phyloP scores from a whole-genome alignment of 2,888 invertebrate species.

The Caenorhabditis doughertyi region DNA sequence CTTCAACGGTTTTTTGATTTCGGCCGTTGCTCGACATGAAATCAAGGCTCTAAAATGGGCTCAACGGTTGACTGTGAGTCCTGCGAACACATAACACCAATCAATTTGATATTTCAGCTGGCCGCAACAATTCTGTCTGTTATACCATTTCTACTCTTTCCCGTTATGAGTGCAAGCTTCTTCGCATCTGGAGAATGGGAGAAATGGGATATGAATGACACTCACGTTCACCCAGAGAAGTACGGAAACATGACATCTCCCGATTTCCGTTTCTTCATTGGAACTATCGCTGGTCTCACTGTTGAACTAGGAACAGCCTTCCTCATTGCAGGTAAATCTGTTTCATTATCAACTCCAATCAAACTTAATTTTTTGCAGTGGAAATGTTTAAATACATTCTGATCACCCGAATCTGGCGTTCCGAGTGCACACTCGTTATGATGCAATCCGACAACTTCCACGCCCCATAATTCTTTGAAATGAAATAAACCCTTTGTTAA shows the following conservation, averaged over 20 bases:
- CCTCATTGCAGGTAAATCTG: conserved; percentile 25
- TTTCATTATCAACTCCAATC: background rate
- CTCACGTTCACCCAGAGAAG: conserved; percentile 25
- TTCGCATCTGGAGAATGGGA: conserved; percentile 39
- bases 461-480: conserved; percentile 18
- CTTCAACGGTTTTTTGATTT: conserved; percentile 29
- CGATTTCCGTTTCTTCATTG: conserved; percentile 28
- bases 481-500: conserved; percentile 36
- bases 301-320: conserved; percentile 30
- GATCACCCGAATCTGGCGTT: conserved; percentile 13
- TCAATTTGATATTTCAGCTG: conserved; percentile 9
- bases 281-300: conserved; percentile 16
- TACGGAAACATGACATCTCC: conserved; percentile 20
- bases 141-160: conserved; percentile 33
- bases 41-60: conserved; percentile 17
- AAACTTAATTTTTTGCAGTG: conserved; percentile 23
- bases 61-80: conserved; percentile 36
- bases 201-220: conserved; percentile 5
- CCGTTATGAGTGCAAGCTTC: conserved; percentile 16
- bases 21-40: conserved; percentile 5
- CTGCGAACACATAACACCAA: background rate
- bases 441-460: conserved; percentile 6
- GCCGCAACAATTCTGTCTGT: conserved; percentile 9
- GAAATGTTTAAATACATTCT: conserved; percentile 46
- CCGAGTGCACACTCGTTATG: background rate